Percentiles rank a stretch among this genome's conserved stretches.
Evolutionary conservation across 2,797 vertebrate species (phyloP).

Genomic region (Halcyon badia): DNA sequence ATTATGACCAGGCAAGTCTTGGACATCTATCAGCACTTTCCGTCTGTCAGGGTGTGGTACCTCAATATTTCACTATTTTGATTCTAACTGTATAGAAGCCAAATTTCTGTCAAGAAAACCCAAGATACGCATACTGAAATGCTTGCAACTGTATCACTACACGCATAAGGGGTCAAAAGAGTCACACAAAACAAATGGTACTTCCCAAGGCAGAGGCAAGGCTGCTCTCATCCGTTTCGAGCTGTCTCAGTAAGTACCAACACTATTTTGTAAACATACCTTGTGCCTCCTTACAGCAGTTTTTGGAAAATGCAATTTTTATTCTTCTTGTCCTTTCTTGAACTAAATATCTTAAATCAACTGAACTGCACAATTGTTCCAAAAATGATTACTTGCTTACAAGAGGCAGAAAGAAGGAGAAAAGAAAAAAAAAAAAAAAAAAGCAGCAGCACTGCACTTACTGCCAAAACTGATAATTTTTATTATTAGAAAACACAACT

Average conservation of each 20-base stretch:
- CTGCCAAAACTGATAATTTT: constrained; percentile 33
- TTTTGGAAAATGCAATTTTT: neutral
- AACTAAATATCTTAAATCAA: neutral
- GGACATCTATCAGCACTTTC: constrained; percentile 4
- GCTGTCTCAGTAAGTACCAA: neutral
- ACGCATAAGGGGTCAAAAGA: neutral
- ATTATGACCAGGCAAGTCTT: constrained; percentile 37
- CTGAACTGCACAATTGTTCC: neutral
- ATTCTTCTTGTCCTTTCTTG: neutral
- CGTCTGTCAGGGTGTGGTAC: neutral
- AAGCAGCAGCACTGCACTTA: neutral
- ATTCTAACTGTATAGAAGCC: neutral
- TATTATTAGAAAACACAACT: constrained; percentile 54
- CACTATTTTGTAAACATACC: neutral
- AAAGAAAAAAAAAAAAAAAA: neutral
- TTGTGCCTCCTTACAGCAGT: neutral
- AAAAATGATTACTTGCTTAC: neutral
- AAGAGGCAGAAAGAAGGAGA: neutral
- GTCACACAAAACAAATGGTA: neutral
- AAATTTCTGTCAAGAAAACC: neutral
- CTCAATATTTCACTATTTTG: neutral
- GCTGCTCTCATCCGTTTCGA: neutral
- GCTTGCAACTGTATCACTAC: neutral
- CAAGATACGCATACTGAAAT: neutral
- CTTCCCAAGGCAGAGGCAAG: neutral